Percentiles rank a stretch among this genome's conserved stretches.
Conservation (phyloP, 2,113 vertebrate species). For the Scolopax mira region DNA sequence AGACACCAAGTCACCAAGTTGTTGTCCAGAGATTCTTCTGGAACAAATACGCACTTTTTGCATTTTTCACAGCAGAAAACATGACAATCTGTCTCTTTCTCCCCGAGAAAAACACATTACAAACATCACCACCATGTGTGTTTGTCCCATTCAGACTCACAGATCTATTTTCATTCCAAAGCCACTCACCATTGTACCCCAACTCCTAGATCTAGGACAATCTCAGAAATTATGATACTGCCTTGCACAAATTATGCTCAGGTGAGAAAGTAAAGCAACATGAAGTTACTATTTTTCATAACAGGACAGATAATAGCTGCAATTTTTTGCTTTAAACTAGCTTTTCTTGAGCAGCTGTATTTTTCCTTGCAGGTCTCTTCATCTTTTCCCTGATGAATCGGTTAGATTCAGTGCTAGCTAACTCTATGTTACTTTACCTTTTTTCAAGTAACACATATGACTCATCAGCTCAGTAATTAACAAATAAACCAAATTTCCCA, state of each 20-base stretch:
- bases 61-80: not conserved
- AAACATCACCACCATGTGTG: not conserved
- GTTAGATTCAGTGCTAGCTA: slow-evolving; percentile 7
- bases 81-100: not conserved
- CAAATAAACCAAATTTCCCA: slow-evolving; percentile 42
- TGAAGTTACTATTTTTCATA: not conserved
- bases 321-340: not conserved
- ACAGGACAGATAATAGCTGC: not conserved
- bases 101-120: not conserved
- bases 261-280: not conserved
- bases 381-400: not conserved
- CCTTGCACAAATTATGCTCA: not conserved
- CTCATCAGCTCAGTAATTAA: slow-evolving; percentile 43
- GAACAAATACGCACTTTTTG: not conserved
- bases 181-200: not conserved
- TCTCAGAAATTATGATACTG: not conserved
- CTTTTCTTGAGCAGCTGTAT: not conserved
- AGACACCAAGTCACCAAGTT: not conserved
- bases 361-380: not conserved
- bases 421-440: slow-evolving; percentile 8
- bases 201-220: too few species aligned
- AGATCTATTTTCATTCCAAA: not conserved
- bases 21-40: not conserved
- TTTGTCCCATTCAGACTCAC: not conserved
- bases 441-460: not conserved